Evolutionary conservation across 2,888 invertebrate species (phyloP).

Genomic region (Furcula furcula): DNA sequence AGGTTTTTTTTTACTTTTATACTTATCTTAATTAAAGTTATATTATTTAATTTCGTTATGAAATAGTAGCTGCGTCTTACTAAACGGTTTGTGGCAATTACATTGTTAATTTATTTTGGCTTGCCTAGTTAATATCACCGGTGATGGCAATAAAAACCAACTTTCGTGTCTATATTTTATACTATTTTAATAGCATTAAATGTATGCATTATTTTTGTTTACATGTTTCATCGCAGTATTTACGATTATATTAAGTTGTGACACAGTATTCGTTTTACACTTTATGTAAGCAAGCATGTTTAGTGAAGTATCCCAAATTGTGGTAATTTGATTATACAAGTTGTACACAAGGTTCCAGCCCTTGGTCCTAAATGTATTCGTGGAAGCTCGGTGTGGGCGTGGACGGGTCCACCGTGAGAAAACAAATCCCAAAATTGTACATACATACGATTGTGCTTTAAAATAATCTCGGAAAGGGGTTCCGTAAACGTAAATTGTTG

Average conservation of each 20-base stretch:
- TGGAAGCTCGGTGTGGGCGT: constrained; percentile 63
- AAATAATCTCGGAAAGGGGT: constrained; percentile 45
- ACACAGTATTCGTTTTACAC: neutral
- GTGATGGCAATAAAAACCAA: constrained; percentile 17
- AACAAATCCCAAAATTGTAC: constrained; percentile 59
- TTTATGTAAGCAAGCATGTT: neutral
- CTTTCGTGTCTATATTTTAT: constrained; percentile 19
- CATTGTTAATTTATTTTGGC: constrained; percentile 19
- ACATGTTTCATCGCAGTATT: constrained; percentile 4
- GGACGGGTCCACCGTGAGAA: constrained; percentile 70
- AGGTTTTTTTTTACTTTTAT: too few species aligned
- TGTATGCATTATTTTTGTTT: constrained; percentile 16
- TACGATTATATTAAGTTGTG: neutral
- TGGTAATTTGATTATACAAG: constrained; percentile 51
- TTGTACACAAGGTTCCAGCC: constrained; percentile 63
- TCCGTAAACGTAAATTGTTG: constrained; percentile 37
- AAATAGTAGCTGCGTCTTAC: constrained; percentile 8
- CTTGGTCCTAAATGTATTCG: constrained; percentile 65
- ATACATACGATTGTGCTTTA: constrained; percentile 39
- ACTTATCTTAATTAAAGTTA: constrained; percentile 10
- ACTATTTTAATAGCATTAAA: constrained; percentile 16
- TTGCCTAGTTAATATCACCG: constrained; percentile 14
- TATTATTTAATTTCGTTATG: constrained; percentile 1
- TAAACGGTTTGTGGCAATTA: constrained; percentile 17
- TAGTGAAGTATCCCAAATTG: constrained; percentile 44